Conservation (phyloP, 2,797 vertebrate genomes). For the Microctenopoma steveboyesi region DNA sequence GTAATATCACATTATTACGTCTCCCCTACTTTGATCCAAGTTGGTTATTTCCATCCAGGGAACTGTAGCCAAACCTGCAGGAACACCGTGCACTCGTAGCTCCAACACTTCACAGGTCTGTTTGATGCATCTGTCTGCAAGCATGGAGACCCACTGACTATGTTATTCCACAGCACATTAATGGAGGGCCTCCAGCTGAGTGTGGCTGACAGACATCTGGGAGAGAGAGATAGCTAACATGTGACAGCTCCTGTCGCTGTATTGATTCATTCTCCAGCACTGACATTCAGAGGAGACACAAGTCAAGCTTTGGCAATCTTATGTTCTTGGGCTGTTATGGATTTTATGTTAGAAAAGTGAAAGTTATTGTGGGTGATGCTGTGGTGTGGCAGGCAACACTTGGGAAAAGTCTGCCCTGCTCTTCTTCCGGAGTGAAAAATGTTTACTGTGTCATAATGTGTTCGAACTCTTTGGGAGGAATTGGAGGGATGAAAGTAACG, state of each 20-base stretch:
- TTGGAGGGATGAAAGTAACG: slow-evolving; percentile 50
- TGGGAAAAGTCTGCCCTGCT: slow-evolving; percentile 27
- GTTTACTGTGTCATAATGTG: slow-evolving; percentile 56
- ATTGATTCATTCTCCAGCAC: slow-evolving; percentile 72
- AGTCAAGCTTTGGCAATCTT: slow-evolving; percentile 56
- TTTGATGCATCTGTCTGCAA: slow-evolving; percentile 69
- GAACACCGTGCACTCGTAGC: slow-evolving; percentile 58
- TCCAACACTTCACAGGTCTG: slow-evolving; percentile 65
- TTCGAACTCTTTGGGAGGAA: slow-evolving; percentile 43
- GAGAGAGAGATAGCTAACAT: slow-evolving; percentile 67
- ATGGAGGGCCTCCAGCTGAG: slow-evolving; percentile 75
- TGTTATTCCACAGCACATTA: slow-evolving; percentile 72
- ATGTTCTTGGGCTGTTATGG: slow-evolving; percentile 62
- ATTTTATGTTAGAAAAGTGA: slow-evolving; percentile 66
- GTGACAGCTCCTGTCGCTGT: slow-evolving; percentile 72
- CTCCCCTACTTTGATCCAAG: slow-evolving; percentile 57
- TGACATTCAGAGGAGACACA: slow-evolving; percentile 70
- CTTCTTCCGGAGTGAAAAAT: slow-evolving; percentile 38
- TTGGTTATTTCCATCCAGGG: slow-evolving; percentile 62
- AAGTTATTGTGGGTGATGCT: slow-evolving; percentile 52
- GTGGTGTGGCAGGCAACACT: slow-evolving; percentile 39
- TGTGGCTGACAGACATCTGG: slow-evolving; percentile 74
- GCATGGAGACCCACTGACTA: slow-evolving; percentile 62
- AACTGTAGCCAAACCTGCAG: slow-evolving; percentile 57
- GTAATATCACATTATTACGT: slow-evolving; percentile 50